Percentiles rank a stretch among this genome's conserved stretches.
Conservation (phyloP, 2,888 invertebrate species). For the Acleris literana region DNA sequence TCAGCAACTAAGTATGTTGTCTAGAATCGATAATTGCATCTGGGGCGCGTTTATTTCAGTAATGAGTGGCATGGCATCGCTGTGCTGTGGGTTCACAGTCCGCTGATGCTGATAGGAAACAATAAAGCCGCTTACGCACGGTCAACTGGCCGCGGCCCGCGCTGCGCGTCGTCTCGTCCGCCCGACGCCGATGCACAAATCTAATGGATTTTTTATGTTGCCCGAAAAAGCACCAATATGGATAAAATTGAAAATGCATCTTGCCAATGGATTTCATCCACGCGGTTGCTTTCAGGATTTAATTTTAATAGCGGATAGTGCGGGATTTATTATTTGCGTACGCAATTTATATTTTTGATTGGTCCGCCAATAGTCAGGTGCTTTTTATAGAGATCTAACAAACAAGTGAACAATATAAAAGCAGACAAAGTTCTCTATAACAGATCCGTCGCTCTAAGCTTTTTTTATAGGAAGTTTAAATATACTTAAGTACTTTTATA, state of each 20-base stretch:
- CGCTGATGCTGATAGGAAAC: constrained; percentile 40
- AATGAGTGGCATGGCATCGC: neutral
- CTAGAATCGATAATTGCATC: neutral
- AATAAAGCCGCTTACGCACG: constrained; percentile 69
- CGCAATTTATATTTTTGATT: constrained; percentile 15
- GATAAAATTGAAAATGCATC: constrained; percentile 65
- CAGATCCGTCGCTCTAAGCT: no score
- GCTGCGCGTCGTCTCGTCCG: constrained; percentile 43
- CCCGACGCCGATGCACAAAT: constrained; percentile 67
- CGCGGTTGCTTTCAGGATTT: constrained; percentile 21
- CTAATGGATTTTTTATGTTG: constrained; percentile 76
- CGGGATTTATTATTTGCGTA: constrained; percentile 20
- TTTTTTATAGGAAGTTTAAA: no score
- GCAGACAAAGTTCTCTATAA: no score
- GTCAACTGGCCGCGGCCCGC: constrained; percentile 52
- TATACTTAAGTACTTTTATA: no score
- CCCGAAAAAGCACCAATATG: constrained; percentile 60
- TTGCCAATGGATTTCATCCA: constrained; percentile 58
- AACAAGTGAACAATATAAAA: no score
- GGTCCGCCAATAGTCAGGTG: neutral
- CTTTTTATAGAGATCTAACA: constrained; percentile 2
- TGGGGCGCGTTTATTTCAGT: neutral
- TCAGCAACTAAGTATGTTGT: neutral
- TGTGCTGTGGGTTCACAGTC: constrained; percentile 16
- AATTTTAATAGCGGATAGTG: constrained; percentile 41